Percentiles rank a stretch among this genome's conserved stretches.
Conservation (phyloP, 2,888 invertebrate genomes). For the Onthophagus sagittarius region DNA sequence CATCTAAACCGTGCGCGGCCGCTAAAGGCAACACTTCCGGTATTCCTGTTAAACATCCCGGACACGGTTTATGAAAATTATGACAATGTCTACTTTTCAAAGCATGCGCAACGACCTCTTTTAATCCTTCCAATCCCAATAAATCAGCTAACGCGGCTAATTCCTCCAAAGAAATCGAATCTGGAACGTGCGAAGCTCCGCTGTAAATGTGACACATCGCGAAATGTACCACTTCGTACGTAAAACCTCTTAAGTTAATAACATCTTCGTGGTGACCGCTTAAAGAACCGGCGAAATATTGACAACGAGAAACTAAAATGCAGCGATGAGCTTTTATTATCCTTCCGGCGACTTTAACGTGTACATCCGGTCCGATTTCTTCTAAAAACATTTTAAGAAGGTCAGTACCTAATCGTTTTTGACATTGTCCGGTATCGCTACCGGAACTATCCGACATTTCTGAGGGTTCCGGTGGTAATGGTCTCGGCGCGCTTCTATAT, state of each 20-base stretch:
- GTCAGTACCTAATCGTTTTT: constrained; percentile 72
- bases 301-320: constrained; percentile 85
- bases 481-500: constrained; percentile 45
- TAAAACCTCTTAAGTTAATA: constrained; percentile 53
- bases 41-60: constrained; percentile 81
- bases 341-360: constrained; percentile 66
- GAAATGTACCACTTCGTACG: constrained; percentile 84
- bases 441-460: constrained; percentile 38
- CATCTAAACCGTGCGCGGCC: constrained; percentile 81
- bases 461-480: constrained; percentile 42
- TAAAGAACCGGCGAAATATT: constrained; percentile 88
- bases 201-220: constrained; percentile 92
- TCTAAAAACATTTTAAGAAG: constrained; percentile 86
- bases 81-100: constrained; percentile 86
- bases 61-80: constrained; percentile 91
- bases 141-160: constrained; percentile 85
- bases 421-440: constrained; percentile 27
- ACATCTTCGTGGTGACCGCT: constrained; percentile 67
- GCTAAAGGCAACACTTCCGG: constrained; percentile 79
- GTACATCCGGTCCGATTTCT: constrained; percentile 86
- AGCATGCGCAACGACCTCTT: constrained; percentile 86
- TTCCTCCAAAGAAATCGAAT: constrained; percentile 69
- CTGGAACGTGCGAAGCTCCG: constrained; percentile 84
- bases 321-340: constrained; percentile 88
- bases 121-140: constrained; percentile 84